Base-by-base conservation (phyloP, 2,797 vertebrate genomes). In the Nothura maculosa region DNA sequence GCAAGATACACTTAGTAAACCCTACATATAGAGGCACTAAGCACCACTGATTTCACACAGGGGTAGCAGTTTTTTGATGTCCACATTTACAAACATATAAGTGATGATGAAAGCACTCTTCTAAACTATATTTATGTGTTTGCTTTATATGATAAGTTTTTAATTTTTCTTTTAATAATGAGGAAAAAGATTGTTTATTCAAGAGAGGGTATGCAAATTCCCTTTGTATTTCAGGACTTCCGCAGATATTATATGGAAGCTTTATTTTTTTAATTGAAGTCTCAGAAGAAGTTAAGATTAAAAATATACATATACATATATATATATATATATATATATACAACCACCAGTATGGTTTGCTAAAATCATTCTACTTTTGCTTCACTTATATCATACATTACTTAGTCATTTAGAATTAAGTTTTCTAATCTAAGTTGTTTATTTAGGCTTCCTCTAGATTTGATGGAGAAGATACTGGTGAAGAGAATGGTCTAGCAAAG, bases 21-120 rank as follows among this genome's bases (percentile, higher is more conserved):
- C 1, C 10, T 5, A 21, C 64, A 64, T 64, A 6, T 20, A 4
- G 3, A 34, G 17, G 16, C 30, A 20, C n/a, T 48, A 30, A 57
- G 6, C 7, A 55, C 11, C 13, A 8, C 3, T 1, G 3, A 50
- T 5, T 61, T 27, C 14, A 36, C 0, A 0, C 10, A 19, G 10
- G 3, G 43, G 24, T 38, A 63, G n/a, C 10, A 45, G 2, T 24
- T 19, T 19, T 25, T 79, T 25, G 12, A 10, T 27, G 27, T 1
- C 30, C 32, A 5, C 16, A 20, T 10, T 34, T 69, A n/a, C 30
- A 45, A 66, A 69, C 76, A 58, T 0, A 84, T n/a, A 73, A 78
- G 67, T 4, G 5, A 3, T 0, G 27, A 36, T n/a, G 27, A 43
- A 64, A 10, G 3, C 3, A 86, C 68, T 43, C 15, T 62, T 47